Conservation (phyloP, 2,797 vertebrate species). For the Alcedo quadribrachys region DNA sequence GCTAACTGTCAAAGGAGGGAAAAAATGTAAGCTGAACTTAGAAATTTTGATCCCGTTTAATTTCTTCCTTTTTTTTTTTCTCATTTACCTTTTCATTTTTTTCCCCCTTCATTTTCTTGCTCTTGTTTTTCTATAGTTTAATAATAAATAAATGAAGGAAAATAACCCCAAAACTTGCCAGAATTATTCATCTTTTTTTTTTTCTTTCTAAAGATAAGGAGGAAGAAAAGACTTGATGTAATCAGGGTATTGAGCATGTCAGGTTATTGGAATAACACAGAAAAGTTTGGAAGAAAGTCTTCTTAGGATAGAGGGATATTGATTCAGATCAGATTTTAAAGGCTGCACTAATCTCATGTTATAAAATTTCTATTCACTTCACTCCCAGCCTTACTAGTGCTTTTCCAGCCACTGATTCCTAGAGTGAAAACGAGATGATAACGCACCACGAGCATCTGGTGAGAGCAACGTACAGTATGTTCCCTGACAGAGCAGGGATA, state of each 20-base stretch:
- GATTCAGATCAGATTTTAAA: neutral
- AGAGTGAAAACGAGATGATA: conserved; percentile 7
- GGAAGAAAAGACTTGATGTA: neutral
- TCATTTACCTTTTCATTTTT: neutral
- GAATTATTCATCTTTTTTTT: neutral
- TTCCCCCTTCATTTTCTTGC: neutral
- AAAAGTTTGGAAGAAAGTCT: neutral
- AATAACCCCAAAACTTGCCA: neutral
- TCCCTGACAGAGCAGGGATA: conserved; percentile 32
- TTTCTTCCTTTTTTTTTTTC: neutral
- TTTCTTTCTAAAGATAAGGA: neutral
- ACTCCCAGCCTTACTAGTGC: neutral
- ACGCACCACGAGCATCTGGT: conserved; percentile 39
- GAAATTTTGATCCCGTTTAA: neutral
- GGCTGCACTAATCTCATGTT: neutral
- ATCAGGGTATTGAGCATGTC: neutral
- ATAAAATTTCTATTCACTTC: conserved; percentile 23
- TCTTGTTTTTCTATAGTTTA: neutral
- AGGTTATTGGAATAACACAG: neutral
- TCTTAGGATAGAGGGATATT: neutral
- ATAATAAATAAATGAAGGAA: neutral
- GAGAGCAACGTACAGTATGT: neutral
- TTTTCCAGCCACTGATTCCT: conserved; percentile 33
- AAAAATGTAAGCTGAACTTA: neutral
- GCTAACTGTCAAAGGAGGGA: neutral